Evolutionary conservation across 2,888 invertebrate species (phyloP).

Genomic region (Agrilus biguttatus): DNA sequence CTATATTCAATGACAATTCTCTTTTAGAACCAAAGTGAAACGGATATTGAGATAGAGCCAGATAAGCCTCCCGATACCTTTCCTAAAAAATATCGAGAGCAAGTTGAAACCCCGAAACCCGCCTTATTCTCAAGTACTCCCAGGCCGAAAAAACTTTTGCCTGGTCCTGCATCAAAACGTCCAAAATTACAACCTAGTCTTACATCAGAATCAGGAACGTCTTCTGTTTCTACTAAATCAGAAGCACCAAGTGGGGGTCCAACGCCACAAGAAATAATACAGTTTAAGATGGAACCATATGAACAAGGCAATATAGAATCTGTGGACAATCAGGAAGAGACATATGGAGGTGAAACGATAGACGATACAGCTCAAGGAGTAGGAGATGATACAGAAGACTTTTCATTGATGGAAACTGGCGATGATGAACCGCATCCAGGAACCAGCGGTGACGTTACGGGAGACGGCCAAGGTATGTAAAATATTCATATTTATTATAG

Average conservation of each 20-base stretch:
- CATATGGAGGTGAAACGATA: conserved; percentile 21
- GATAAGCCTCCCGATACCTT: not conserved
- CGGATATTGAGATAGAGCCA: not conserved
- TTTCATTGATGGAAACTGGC: conserved; percentile 25
- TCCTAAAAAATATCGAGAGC: not conserved
- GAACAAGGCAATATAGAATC: conserved; percentile 17
- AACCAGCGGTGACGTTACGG: conserved; percentile 25
- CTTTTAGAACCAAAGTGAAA: conserved; percentile 1
- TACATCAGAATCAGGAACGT: not conserved
- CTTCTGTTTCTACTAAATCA: not conserved
- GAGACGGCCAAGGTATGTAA: conserved; percentile 31
- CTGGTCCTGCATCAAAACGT: conserved; percentile 11
- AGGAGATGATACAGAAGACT: conserved; percentile 23
- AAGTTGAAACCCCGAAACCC: not conserved
- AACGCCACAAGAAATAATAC: conserved; percentile 14
- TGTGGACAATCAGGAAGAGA: conserved; percentile 19
- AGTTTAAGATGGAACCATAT: conserved; percentile 30
- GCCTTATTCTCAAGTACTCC: not conserved
- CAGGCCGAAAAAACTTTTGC: conserved; percentile 6
- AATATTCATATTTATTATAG: conserved; percentile 8
- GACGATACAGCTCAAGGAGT: conserved; percentile 21
- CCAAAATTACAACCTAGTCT: conserved; percentile 1
- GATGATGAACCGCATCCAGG: conserved; percentile 28
- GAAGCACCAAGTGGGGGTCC: conserved; percentile 1
- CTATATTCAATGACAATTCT: not conserved